These are phyloP conservation scores for Paramormyrops hopkinsi DNA, from an alignment of 2,797 vertebrate genomes.

Conservation along the genomic window DNA sequence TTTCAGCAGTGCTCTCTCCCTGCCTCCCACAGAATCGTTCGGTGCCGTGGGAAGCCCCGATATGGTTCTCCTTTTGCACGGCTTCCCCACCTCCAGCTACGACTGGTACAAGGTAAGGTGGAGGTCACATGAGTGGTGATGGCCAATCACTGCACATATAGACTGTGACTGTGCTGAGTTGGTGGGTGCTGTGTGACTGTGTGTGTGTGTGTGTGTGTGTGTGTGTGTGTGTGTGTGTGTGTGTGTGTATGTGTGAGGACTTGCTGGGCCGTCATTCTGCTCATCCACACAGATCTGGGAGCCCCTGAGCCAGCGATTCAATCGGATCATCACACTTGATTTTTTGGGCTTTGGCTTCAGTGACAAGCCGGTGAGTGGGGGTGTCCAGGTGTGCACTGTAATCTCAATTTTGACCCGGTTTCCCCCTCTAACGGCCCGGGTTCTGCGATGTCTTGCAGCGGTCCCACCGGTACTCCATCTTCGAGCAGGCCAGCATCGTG, in stretches of 20 bases:
- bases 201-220: no score
- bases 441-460: slow-evolving; percentile 54
- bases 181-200: not conserved
- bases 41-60: slow-evolving; percentile 83
- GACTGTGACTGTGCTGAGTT: not conserved
- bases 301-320: slow-evolving; percentile 78
- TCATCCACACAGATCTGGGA: slow-evolving; percentile 78
- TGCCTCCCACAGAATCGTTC: slow-evolving; percentile 61
- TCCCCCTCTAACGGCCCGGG: not conserved
- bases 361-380: slow-evolving; percentile 81
- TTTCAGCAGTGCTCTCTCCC: not conserved
- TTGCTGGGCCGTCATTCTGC: not conserved
- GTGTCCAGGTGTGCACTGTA: not conserved
- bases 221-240: not conserved
- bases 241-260: not conserved
- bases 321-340: slow-evolving; percentile 83
- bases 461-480: slow-evolving; percentile 86
- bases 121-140: not conserved
- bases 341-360: slow-evolving; percentile 96
- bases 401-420: not conserved
- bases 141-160: not conserved
- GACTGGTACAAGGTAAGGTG: slow-evolving; percentile 86
- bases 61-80: slow-evolving; percentile 77
- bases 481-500: slow-evolving; percentile 87
- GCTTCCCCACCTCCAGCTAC: slow-evolving; percentile 90